Percentiles rank a stretch among this genome's conserved stretches.
Evolutionary conservation across 2,797 vertebrate species (phyloP).

Genomic region (Notamacropus eugenii): DNA sequence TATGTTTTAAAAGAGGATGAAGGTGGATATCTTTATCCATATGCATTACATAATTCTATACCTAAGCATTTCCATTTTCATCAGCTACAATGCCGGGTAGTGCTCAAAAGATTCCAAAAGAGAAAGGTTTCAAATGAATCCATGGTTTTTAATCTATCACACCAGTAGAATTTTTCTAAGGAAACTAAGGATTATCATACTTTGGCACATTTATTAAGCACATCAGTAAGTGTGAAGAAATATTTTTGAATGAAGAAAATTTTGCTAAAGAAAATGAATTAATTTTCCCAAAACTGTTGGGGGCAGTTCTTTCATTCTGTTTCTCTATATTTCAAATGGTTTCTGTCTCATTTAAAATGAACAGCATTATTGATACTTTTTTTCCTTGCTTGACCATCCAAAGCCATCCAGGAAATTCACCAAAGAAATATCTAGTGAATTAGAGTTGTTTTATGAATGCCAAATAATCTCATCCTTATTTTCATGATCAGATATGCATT

Average conservation of each 20-base stretch:
- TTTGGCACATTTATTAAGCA: background rate
- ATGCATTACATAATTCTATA: background rate
- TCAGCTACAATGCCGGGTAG: background rate
- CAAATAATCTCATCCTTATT: background rate
- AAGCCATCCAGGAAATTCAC: background rate
- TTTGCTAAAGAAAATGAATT: background rate
- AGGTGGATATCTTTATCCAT: background rate
- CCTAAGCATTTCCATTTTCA: background rate
- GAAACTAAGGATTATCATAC: background rate
- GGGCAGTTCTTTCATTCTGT: background rate
- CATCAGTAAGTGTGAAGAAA: background rate
- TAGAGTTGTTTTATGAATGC: background rate
- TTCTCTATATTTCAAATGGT: background rate
- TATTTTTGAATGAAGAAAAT: background rate
- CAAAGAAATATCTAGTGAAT: background rate
- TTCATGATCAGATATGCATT: background rate
- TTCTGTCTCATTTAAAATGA: background rate
- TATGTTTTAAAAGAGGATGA: background rate
- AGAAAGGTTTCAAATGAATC: background rate
- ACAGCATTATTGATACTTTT: background rate
- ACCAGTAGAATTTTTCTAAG: background rate
- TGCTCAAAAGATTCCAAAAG: background rate
- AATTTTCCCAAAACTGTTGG: background rate
- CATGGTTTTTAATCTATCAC: background rate
- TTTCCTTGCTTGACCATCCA: background rate